Conservation (phyloP, 2,888 invertebrate species). For the Hypomecis atomaria region DNA sequence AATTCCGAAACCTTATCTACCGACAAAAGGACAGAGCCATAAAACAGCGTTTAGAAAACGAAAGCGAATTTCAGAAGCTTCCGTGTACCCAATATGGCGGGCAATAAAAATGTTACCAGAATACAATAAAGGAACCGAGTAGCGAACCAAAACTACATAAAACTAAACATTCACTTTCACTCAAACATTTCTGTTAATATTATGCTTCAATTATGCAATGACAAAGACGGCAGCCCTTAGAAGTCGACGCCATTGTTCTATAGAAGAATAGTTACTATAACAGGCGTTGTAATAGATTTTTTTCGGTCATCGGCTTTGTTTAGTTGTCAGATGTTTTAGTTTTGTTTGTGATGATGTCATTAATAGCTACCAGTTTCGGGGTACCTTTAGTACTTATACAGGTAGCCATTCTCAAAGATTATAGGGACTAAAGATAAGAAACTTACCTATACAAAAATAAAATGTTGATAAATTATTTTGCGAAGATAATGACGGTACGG, state of each 20-base stretch:
- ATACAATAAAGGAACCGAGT: slow-evolving; percentile 57
- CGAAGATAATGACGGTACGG: no score
- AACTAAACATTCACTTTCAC: slow-evolving; percentile 70
- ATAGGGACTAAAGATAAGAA: not conserved
- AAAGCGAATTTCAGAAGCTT: slow-evolving; percentile 48
- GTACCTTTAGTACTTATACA: not conserved
- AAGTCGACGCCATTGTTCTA: slow-evolving; percentile 39
- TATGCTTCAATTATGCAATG: slow-evolving; percentile 47
- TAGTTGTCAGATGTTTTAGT: slow-evolving; percentile 38
- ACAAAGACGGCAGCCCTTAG: slow-evolving; percentile 41
- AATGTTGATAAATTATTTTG: no score
- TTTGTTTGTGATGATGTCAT: slow-evolving; percentile 44
- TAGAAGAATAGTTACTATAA: slow-evolving; percentile 25
- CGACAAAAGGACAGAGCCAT: slow-evolving; percentile 39
- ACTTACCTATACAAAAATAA: no score
- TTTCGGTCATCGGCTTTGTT: slow-evolving; percentile 45
- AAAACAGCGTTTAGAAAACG: slow-evolving; percentile 49
- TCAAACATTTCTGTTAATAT: slow-evolving; percentile 52
- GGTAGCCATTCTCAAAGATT: not conserved
- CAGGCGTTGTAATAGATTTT: slow-evolving; percentile 34
- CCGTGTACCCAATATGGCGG: slow-evolving; percentile 49
- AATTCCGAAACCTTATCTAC: slow-evolving; percentile 41
- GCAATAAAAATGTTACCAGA: slow-evolving; percentile 56
- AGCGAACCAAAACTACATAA: slow-evolving; percentile 54
- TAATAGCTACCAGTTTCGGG: slow-evolving; percentile 29